Conservation (phyloP, 2,113 vertebrate genomes). For the Melanocharis versteri region DNA sequence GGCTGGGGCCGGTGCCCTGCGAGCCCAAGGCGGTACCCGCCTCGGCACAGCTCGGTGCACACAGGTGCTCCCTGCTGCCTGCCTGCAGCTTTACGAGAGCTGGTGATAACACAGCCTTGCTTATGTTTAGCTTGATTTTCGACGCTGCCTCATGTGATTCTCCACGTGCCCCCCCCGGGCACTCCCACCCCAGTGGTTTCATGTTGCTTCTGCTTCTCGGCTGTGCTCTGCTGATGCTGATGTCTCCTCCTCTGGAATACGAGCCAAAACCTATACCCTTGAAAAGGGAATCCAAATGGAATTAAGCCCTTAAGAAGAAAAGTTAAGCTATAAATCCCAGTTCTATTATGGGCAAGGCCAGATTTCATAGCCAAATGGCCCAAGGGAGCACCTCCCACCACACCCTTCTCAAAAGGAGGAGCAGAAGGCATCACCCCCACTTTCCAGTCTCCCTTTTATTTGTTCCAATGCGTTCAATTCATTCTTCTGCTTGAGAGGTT, state of each 20-base stretch:
- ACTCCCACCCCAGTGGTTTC: neutral
- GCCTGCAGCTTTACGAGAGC: neutral
- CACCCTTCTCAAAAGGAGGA: neutral
- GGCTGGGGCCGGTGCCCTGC: neutral
- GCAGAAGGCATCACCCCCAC: neutral
- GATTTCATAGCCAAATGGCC: neutral
- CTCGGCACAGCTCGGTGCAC: neutral
- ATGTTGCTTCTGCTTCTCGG: neutral
- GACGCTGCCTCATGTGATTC: neutral
- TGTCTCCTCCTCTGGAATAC: neutral
- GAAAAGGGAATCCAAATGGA: neutral
- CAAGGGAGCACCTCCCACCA: neutral
- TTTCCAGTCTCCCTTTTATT: neutral
- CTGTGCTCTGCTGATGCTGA: neutral
- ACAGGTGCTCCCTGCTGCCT: neutral
- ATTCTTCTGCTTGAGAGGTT: neutral
- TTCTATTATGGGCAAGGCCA: neutral
- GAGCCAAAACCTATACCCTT: neutral
- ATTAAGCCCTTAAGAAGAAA: neutral
- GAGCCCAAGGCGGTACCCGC: fast-evolving
- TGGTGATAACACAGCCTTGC: neutral
- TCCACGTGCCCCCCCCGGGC: neutral
- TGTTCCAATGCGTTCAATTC: neutral
- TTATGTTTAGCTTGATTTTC: neutral
- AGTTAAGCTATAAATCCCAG: neutral